A percentile compares a stretch with the other conserved stretches of the same genome.
Evolutionary conservation across 2,888 invertebrate genomes (phyloP).

Genomic region (Ephialtes manifestator): DNA sequence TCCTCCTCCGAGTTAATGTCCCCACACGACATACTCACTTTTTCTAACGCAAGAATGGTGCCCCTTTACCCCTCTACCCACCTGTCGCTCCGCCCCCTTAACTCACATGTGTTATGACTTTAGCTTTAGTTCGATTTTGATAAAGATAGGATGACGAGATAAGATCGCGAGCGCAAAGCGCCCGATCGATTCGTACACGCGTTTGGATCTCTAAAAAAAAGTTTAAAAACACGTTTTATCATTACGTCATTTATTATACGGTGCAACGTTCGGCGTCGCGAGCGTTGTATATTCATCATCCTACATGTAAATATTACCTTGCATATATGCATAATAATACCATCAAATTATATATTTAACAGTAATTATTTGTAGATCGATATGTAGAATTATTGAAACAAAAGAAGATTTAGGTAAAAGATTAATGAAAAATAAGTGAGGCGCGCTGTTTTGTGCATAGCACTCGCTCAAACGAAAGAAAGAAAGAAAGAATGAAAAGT

Average conservation of each 20-base stretch:
- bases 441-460: slow-evolving; percentile 48
- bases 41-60: slow-evolving; percentile 32
- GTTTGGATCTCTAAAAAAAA: slow-evolving; percentile 41
- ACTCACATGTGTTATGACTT: slow-evolving; percentile 40
- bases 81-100: not conserved
- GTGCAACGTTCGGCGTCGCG: slow-evolving; percentile 67
- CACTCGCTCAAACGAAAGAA: slow-evolving; percentile 52
- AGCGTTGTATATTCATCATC: slow-evolving; percentile 58
- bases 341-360: slow-evolving; percentile 76
- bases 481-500: not conserved
- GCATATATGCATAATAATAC: slow-evolving; percentile 79
- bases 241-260: slow-evolving; percentile 52
- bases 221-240: slow-evolving; percentile 29
- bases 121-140: slow-evolving; percentile 47
- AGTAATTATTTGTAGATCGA: slow-evolving; percentile 73
- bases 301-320: slow-evolving; percentile 74
- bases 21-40: slow-evolving; percentile 13
- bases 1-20: not conserved
- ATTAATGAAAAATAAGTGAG: slow-evolving; percentile 23
- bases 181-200: slow-evolving; percentile 7
- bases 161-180: not conserved
- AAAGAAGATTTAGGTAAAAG: slow-evolving; percentile 26
- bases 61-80: not conserved
- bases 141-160: slow-evolving; percentile 23
- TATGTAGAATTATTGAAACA: slow-evolving; percentile 61